A percentile compares a stretch with the other conserved stretches of the same genome.
phyloP scores from a whole-genome alignment of 2,888 invertebrate species.

The Stenoptilia bipunctidactyla region DNA sequence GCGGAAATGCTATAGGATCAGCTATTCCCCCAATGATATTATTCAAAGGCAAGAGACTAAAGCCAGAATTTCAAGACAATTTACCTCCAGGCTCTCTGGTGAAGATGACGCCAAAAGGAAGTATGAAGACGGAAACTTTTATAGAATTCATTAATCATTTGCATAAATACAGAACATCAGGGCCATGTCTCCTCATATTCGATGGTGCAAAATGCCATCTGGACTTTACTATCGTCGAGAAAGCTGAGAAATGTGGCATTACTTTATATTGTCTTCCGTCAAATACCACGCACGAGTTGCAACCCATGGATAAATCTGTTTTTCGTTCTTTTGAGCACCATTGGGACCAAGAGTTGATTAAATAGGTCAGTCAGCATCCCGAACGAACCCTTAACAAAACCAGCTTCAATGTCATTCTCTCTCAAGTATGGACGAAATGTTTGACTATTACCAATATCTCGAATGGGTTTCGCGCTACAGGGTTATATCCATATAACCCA shows the following conservation, averaged over 20 bases:
- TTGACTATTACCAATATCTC: slow-evolving; percentile 15
- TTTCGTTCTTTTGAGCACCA: slow-evolving; percentile 16
- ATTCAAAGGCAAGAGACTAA: not conserved
- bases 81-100: slow-evolving; percentile 16
- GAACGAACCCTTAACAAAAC: slow-evolving; percentile 14
- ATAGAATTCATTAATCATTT: not conserved
- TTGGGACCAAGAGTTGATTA: slow-evolving; percentile 15
- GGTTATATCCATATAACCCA: slow-evolving; percentile 12
- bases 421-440: slow-evolving; percentile 14
- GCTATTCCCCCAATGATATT: not conserved
- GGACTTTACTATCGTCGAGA: slow-evolving; percentile 15
- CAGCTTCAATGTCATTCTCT: slow-evolving; percentile 14
- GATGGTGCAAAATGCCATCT: slow-evolving; percentile 15
- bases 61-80: slow-evolving; percentile 10
- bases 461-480: slow-evolving; percentile 16
- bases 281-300: slow-evolving; percentile 17
- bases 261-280: slow-evolving; percentile 16
- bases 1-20: not conserved
- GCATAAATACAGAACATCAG: not conserved
- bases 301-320: slow-evolving; percentile 17
- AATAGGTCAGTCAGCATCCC: slow-evolving; percentile 12
- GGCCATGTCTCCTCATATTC: slow-evolving; percentile 11
- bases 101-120: slow-evolving; percentile 19
- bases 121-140: slow-evolving; percentile 15
- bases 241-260: slow-evolving; percentile 14